Evolutionary conservation across 2,888 invertebrate species (phyloP).

Genomic region (Malthinus seriepunctatus): DNA sequence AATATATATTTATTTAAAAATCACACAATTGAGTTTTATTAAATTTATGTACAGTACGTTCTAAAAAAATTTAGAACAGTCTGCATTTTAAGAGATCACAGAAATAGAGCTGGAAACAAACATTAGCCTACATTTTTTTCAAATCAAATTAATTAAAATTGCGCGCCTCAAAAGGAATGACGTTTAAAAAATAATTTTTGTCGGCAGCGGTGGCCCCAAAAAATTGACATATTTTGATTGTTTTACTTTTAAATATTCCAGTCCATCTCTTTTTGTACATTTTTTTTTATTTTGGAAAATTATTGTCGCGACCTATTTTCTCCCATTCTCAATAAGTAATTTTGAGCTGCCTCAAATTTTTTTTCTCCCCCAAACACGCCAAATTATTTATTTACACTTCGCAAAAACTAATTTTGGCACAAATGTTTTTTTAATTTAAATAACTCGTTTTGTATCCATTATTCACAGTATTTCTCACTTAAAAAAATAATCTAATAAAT

Average conservation of each 20-base stretch:
- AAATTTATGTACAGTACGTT: constrained; percentile 6
- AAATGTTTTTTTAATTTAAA: constrained; percentile 11
- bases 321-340: constrained; percentile 5
- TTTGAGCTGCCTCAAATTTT: constrained; percentile 22
- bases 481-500: constrained; percentile 17
- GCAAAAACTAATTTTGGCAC: constrained; percentile 24
- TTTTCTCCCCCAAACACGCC: not conserved
- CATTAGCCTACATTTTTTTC: constrained; percentile 24
- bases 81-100: constrained; percentile 50
- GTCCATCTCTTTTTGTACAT: constrained; percentile 46
- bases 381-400: not conserved
- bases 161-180: constrained; percentile 18
- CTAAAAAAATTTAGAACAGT: too few relatives aligned
- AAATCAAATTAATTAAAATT: constrained; percentile 19
- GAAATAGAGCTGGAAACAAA: constrained; percentile 53
- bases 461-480: constrained; percentile 14
- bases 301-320: constrained; percentile 15
- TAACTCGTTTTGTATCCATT: constrained; percentile 15
- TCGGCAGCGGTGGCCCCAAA: constrained; percentile 1
- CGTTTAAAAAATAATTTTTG: not conserved
- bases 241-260: constrained; percentile 21
- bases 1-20: constrained; percentile 38
- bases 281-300: constrained; percentile 25
- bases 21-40: constrained; percentile 50
- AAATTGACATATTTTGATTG: constrained; percentile 10